phyloP scores from a whole-genome alignment of 2,888 invertebrate species.

The Cabera pusaria region DNA sequence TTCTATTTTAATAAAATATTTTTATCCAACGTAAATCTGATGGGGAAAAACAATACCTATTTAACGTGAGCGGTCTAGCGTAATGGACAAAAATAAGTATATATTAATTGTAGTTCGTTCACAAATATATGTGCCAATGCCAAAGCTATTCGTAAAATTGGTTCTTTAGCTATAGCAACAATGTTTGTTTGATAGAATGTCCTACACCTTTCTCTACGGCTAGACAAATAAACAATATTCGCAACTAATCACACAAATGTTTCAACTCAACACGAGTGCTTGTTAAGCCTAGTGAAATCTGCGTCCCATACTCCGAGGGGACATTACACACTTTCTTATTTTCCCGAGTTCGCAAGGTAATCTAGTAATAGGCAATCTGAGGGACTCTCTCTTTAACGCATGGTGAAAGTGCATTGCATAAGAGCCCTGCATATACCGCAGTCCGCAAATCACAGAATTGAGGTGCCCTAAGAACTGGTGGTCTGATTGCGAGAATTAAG shows the following conservation, averaged over 20 bases:
- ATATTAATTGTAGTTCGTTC: too few species aligned
- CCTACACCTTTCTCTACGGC: constrained; percentile 10
- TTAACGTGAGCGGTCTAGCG: too few species aligned
- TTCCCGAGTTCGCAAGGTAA: constrained; percentile 69
- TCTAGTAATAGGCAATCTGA: constrained; percentile 76
- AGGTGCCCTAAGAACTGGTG: constrained; percentile 34
- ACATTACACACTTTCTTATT: constrained; percentile 69
- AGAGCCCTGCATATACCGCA: constrained; percentile 66
- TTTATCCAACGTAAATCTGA: too few species aligned
- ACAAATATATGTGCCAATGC: too few species aligned
- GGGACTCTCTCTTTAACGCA: constrained; percentile 75
- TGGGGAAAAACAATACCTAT: too few species aligned
- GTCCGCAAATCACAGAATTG: constrained; percentile 70
- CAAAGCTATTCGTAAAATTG: constrained; percentile 7
- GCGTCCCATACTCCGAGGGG: constrained; percentile 49
- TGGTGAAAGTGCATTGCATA: constrained; percentile 76
- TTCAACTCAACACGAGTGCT: constrained; percentile 28
- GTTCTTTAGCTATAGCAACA: constrained; percentile 3
- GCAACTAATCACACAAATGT: constrained; percentile 17
- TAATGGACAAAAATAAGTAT: too few species aligned
- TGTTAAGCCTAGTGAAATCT: constrained; percentile 48
- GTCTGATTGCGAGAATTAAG: constrained; percentile 46
- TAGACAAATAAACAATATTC: constrained; percentile 17
- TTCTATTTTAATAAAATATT: too few species aligned
- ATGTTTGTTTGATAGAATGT: background rate